These are phyloP conservation scores for Varecia variegata DNA, from an alignment of 2,797 vertebrate species.

Conservation along the genomic window DNA sequence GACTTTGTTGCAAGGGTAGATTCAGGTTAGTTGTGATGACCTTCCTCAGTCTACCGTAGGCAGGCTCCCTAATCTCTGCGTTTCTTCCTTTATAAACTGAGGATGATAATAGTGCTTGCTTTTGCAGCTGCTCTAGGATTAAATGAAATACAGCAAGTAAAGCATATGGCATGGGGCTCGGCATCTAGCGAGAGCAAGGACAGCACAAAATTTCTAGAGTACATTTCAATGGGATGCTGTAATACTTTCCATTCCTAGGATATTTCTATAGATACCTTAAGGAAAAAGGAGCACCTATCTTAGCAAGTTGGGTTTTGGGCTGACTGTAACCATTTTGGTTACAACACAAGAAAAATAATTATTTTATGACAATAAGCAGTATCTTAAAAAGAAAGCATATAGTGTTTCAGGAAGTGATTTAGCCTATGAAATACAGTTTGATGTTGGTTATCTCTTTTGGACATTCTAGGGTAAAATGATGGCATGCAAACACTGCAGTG, in stretches of 20 bases:
- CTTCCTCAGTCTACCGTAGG: not conserved
- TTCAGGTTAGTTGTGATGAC: not conserved
- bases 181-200: not conserved
- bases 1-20: not conserved
- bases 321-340: not conserved
- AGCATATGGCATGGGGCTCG: not conserved
- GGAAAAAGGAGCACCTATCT: not conserved
- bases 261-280: not conserved
- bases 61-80: not conserved
- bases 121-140: not conserved
- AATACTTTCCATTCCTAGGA: not conserved
- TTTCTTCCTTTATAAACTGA: not conserved
- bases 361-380: not conserved
- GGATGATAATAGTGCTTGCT: no score
- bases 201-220: not conserved
- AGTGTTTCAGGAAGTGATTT: not conserved
- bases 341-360: not conserved
- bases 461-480: slow-evolving; percentile 91
- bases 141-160: not conserved
- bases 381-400: not conserved
- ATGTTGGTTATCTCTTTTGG: slow-evolving; percentile 58
- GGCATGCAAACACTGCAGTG: slow-evolving; percentile 95
- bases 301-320: not conserved
- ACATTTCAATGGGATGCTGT: not conserved
- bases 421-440: not conserved